Evolutionary conservation across 2,888 invertebrate genomes (phyloP), one percentile per base, ranked within the genome.

Genomic region (Byasa hedistus): DNA sequence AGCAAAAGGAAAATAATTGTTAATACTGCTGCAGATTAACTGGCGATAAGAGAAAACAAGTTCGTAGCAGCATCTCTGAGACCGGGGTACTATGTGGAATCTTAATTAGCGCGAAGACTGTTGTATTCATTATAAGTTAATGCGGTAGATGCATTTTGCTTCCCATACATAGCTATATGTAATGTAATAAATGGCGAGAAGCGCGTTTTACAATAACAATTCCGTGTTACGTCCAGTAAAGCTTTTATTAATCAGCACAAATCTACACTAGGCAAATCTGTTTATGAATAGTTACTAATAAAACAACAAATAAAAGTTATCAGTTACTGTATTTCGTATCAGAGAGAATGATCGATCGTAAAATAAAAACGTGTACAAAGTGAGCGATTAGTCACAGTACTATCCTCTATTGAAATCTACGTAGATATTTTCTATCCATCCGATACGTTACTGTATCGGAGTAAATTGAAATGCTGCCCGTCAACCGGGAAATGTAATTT

Each of bases 401-500:
- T 39, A 39, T 48, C 5, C 1, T 48, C n/a, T 7, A 48, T 48
- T n/a, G n/a, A 48, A 22, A 22, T 54, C 10, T 54, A 54, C 15
- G 12, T 10, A 54, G 10, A 22, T 54, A 19, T 19, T 54, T 54
- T 22, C 22, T 54, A 23, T 54, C 22, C n/a, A 21, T 22, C 22
- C 22, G 52, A 23, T 54, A 54, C n/a, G 52, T 54, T 8, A 54
- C 22, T 10, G n/a, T 15, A 54, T 54, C 52, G 21, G 27, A 54
- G 52, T 22, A 54, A 54, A 54, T 54, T 54, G 21, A 54, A 54
- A 54, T 23, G 36, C 19, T 15, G 21, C 24, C 44, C 27, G 64
- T n/a, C 54, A 32, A 56, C 57, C 32, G 36, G 44, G 17, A 66
- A 48, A 32, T 48, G 62, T 48, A 62, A 62, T 66, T 62, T 62